Base-by-base conservation (phyloP, 2,888 invertebrate genomes). In the Leptothorax acervorum region DNA sequence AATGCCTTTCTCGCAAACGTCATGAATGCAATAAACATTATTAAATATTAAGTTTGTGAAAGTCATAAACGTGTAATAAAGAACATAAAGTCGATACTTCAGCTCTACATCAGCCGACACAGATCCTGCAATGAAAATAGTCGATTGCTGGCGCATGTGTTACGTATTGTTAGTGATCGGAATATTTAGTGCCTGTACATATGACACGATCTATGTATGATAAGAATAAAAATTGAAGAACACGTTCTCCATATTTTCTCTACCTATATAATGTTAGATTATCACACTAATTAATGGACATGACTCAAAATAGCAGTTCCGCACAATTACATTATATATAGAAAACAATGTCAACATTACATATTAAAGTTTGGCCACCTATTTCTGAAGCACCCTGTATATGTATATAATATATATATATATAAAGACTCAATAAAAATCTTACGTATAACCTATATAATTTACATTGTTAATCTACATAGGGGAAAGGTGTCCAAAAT, bases 1-100 rank as follows among this genome's bases (percentile, higher is more conserved):
- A 60, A 28, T 62, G 48, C n/a, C n/a, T n/a, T n/a, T n/a, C n/a
- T n/a, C n/a, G 70, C 18, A 23, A 18, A 18, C 48, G 39, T 60
- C 11, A 39, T 62, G 39, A 48, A 71, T 79, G 79, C 60, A 79
- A 79, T n/a, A n/a, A 79, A 71, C 48, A 79, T 78, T 31, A 78
- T 79, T 79, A 79, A 79, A 51, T 79, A 79, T 79, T 79, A 71
- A 79, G 23, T 71, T 23, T n/a, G 3, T 51, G 9, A 62, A 11
- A 60, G 48, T 62, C 60, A 28, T 39, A 28, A 31, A 60, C 11
- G 18, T 23, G 15, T 57, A 0, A 48, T 62, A 62, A 60, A 39
- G 15, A 51, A 15, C 12, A 35, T n/a, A n/a, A 79, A 23, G 39
- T 71, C 60, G 35, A 79, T 57, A 39, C 2, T 79, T 60, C 35